A percentile compares a stretch with the other conserved stretches of the same genome.
Conservation (phyloP, 1,140 invertebrate genomes). For the Panulirus ornatus region DNA sequence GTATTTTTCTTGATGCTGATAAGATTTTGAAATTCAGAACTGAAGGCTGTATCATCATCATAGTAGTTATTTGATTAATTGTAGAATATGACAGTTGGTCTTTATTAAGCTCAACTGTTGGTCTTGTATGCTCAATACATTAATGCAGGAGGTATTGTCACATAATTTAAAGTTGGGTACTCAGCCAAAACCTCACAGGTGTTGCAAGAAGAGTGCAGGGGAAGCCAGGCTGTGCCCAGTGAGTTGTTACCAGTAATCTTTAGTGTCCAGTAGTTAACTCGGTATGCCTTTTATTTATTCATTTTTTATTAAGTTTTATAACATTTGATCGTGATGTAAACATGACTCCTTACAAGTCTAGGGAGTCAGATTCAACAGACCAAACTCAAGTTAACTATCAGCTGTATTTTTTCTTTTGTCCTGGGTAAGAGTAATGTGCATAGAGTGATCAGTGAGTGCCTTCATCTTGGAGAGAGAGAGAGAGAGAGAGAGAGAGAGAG, state of each 20-base stretch:
- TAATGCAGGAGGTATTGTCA: not conserved
- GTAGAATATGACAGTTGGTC: not conserved
- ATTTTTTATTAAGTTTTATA: not conserved
- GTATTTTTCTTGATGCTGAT: too few species aligned
- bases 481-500: conserved; percentile 2
- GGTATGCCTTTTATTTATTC: not conserved
- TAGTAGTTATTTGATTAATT: too few species aligned
- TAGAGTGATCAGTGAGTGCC: too few species aligned
- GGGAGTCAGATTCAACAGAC: not conserved
- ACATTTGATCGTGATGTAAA: not conserved
- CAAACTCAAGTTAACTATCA: not conserved
- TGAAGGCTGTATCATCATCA: not conserved
- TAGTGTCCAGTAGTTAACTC: not conserved
- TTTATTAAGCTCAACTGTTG: not conserved
- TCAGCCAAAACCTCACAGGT: not conserved
- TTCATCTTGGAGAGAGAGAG: not conserved
- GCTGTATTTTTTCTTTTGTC: too few species aligned
- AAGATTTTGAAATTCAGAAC: not conserved
- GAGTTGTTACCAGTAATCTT: not conserved
- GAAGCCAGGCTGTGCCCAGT: not conserved
- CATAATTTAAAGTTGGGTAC: not conserved
- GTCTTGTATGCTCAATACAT: not conserved
- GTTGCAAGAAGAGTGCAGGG: not conserved
- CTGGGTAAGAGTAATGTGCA: too few species aligned
- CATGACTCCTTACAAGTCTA: not conserved